phyloP scores from a whole-genome alignment of 2,888 invertebrate genomes.

The Melinopterus prodromus region DNA sequence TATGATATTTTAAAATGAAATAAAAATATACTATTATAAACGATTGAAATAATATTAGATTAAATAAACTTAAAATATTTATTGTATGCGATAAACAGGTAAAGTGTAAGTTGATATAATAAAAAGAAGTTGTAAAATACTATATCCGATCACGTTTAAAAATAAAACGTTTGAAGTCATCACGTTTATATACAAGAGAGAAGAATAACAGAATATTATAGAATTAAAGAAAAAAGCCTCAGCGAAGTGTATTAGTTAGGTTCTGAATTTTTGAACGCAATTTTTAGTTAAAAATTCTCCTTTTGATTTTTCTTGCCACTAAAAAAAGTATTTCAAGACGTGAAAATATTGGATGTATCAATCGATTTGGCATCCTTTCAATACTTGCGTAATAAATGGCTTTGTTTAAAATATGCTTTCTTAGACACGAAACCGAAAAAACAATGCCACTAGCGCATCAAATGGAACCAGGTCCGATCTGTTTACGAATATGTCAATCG shows the following conservation, averaged over 20 bases:
- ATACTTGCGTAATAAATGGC: slow-evolving; percentile 29
- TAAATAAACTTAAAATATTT: no score
- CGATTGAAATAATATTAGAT: no score
- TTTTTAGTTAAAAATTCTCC: not conserved
- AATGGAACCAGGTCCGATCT: not conserved
- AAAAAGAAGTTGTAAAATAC: no score
- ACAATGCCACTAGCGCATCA: not conserved
- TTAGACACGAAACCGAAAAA: not conserved
- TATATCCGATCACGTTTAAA: no score
- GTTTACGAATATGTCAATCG: not conserved
- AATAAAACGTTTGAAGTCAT: no score
- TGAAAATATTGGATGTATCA: slow-evolving; percentile 34
- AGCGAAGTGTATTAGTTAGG: not conserved
- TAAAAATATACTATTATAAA: no score
- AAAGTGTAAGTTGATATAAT: no score
- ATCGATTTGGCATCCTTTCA: slow-evolving; percentile 35
- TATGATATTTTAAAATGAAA: no score
- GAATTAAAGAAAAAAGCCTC: no score
- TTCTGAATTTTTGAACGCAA: not conserved
- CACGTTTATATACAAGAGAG: no score
- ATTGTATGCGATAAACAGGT: no score
- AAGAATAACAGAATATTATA: no score
- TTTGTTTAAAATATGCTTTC: not conserved
- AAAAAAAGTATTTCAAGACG: slow-evolving; percentile 12
- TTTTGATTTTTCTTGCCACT: not conserved